Percentiles rank a stretch among this genome's conserved stretches.
These are phyloP conservation scores for Lasioglossum pauxillum DNA, from an alignment of 2,888 invertebrate genomes.

Conservation along the genomic window DNA sequence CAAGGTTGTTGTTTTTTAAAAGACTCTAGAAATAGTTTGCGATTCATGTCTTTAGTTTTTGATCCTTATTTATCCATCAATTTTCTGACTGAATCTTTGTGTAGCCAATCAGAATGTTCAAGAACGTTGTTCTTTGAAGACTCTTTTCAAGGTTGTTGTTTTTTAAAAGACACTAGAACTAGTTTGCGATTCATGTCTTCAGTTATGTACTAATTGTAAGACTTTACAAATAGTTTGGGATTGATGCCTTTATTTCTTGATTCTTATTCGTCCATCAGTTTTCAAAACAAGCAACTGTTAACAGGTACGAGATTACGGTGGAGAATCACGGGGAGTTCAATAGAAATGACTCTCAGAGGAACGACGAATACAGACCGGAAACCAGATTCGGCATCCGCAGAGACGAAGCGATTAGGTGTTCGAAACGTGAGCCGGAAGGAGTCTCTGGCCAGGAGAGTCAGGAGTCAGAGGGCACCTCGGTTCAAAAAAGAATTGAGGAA, in stretches of 20 bases:
- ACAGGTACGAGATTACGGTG: constrained; percentile 79
- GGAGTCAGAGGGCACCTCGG: constrained; percentile 62
- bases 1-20: background rate
- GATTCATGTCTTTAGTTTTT: background rate
- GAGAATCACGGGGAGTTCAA: constrained; percentile 77
- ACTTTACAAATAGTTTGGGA: too few relatives aligned
- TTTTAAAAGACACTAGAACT: too few relatives aligned
- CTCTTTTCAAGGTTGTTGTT: too few relatives aligned
- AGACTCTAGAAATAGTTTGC: background rate
- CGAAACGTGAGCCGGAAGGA: constrained; percentile 74
- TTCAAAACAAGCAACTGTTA: background rate
- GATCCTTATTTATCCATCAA: background rate
- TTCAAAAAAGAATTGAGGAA: constrained; percentile 79
- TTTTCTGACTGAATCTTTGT: background rate
- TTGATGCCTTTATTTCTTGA: too few relatives aligned
- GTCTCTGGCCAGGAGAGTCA: constrained; percentile 56
- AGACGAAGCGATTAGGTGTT: constrained; percentile 74
- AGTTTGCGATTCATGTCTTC: too few relatives aligned
- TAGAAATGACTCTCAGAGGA: constrained; percentile 76
- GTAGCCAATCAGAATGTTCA: background rate
- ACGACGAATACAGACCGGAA: constrained; percentile 79
- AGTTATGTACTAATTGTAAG: too few relatives aligned
- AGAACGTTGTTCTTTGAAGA: too few relatives aligned
- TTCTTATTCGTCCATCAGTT: background rate
- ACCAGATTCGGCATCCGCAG: constrained; percentile 80